A percentile compares a stretch with the other conserved stretches of the same genome.
These are phyloP conservation scores for Pseudomugil gertrudae DNA, from an alignment of 2,797 vertebrate genomes.

Conservation along the genomic window DNA sequence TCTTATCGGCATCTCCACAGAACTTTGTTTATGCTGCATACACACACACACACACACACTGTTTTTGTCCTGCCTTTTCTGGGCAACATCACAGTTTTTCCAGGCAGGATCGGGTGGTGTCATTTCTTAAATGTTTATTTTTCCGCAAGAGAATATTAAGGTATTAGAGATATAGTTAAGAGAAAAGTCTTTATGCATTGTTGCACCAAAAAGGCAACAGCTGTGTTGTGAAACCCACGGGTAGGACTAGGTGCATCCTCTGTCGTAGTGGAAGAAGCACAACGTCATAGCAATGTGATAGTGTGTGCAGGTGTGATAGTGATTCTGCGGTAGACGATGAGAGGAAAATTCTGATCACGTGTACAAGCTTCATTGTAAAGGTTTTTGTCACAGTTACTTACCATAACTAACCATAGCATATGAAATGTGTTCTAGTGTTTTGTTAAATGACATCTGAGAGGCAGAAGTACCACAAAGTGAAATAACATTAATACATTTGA, in stretches of 20 bases:
- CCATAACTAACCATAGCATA: slow-evolving; percentile 26
- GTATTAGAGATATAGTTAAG: slow-evolving; percentile 6
- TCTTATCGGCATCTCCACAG: slow-evolving; percentile 9
- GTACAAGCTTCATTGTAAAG: slow-evolving; percentile 22
- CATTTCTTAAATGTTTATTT: slow-evolving; percentile 48
- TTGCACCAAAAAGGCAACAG: slow-evolving; percentile 53
- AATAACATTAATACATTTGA: slow-evolving; percentile 23
- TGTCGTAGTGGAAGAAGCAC: slow-evolving; percentile 22
- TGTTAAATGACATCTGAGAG: slow-evolving; percentile 40
- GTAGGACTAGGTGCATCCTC: slow-evolving; percentile 40
- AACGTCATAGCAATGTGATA: slow-evolving; percentile 22
- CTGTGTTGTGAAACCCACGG: slow-evolving; percentile 55
- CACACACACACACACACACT: background rate
- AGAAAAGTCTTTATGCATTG: slow-evolving; percentile 25
- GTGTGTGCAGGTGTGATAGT: background rate
- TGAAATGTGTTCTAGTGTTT: slow-evolving; percentile 38
- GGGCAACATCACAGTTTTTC: slow-evolving; percentile 28
- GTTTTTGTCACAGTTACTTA: slow-evolving; percentile 9
- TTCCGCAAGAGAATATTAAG: slow-evolving; percentile 38
- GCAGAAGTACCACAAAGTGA: slow-evolving; percentile 33
- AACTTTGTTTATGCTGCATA: background rate
- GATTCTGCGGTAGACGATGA: background rate
- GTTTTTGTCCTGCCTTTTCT: background rate
- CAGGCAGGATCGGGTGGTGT: slow-evolving; percentile 11
- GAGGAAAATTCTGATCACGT: background rate